Evolutionary conservation across 2,797 vertebrate species (phyloP).

Genomic region (Myotis myotis): DNA sequence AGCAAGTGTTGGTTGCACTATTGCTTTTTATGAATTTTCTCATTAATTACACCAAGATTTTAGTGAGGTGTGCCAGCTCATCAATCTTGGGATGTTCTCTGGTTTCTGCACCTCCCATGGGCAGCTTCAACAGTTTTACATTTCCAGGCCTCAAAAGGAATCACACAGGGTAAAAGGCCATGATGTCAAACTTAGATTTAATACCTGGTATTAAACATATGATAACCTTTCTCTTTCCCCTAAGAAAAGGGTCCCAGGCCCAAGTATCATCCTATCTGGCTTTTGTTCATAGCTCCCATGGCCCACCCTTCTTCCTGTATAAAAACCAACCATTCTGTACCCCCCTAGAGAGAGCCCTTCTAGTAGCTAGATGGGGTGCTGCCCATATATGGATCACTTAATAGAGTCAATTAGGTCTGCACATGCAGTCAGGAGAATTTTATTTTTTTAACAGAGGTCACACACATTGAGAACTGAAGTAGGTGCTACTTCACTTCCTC

Average conservation of each 20-base stretch:
- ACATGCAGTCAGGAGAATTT: not conserved
- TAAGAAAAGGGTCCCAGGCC: not conserved
- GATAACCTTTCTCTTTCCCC: not conserved
- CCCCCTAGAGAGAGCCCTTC: not conserved
- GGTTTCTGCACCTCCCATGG: not conserved
- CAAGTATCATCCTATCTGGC: not conserved
- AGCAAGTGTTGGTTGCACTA: accelerated
- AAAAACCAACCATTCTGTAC: not conserved
- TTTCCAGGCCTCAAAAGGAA: not conserved
- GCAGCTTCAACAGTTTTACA: accelerated
- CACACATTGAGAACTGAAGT: not conserved
- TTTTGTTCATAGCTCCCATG: not conserved
- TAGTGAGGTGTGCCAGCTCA: too few species aligned
- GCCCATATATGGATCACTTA: not conserved
- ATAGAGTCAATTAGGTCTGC: not conserved
- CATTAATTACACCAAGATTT: not conserved
- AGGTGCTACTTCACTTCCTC: not conserved
- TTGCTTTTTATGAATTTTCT: not conserved
- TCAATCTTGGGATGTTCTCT: accelerated
- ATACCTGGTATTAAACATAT: not conserved
- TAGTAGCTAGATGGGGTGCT: not conserved
- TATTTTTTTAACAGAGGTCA: not conserved
- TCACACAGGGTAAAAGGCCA: not conserved
- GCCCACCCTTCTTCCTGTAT: not conserved
- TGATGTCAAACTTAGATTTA: not conserved